A percentile compares a stretch with the other conserved stretches of the same genome.
These are phyloP conservation scores for Pangasius macronema DNA, from an alignment of 2,797 vertebrate genomes.

Conservation along the genomic window DNA sequence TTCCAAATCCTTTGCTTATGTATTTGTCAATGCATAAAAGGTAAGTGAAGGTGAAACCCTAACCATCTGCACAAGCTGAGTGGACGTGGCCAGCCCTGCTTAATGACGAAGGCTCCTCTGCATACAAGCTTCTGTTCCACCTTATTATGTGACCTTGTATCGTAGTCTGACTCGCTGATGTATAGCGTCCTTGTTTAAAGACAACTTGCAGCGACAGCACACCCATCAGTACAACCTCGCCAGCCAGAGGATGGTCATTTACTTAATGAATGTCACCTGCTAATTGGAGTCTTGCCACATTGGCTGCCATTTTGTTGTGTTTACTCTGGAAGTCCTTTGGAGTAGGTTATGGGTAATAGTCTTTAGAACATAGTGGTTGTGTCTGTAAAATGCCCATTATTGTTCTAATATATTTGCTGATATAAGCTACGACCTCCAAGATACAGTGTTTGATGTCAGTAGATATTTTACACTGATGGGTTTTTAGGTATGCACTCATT, in stretches of 20 bases:
- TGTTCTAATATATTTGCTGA: neutral
- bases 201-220: neutral
- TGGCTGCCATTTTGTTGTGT: constrained; percentile 22
- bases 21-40: neutral
- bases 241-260: constrained; percentile 3
- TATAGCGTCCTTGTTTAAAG: neutral
- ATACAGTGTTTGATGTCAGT: neutral
- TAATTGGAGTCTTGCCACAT: neutral
- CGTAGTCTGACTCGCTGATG: neutral
- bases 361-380: neutral
- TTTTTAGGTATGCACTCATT: neutral
- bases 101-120: constrained; percentile 5
- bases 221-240: neutral
- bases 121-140: neutral
- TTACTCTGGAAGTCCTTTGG: neutral
- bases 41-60: neutral
- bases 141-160: neutral
- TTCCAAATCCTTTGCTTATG: constrained; percentile 49
- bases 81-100: neutral
- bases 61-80: neutral
- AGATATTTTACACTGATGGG: neutral
- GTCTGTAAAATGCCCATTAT: neutral
- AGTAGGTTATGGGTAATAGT: neutral
- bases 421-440: neutral
- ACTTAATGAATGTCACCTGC: constrained; percentile 8